Evolutionary conservation across 1,140 invertebrate genomes (phyloP).

Genomic region (Argopecten irradians): DNA sequence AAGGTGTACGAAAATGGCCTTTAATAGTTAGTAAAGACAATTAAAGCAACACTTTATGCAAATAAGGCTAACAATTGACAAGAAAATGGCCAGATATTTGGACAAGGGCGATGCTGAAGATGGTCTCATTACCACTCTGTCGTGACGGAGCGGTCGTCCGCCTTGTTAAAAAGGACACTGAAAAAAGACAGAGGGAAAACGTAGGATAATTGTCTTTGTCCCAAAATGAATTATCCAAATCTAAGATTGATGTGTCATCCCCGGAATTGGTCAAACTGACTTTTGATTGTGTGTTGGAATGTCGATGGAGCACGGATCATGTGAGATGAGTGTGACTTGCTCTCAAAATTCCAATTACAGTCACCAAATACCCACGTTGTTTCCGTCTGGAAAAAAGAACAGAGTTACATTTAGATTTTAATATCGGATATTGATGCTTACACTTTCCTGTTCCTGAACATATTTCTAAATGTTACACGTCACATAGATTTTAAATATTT

Average conservation of each 20-base stretch:
- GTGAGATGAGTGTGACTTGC: neutral
- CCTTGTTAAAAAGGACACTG: neutral
- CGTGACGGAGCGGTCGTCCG: neutral
- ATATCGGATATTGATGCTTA: too few relatives aligned
- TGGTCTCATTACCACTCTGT: neutral
- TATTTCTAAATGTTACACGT: too few relatives aligned
- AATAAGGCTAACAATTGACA: slow-evolving; percentile 9
- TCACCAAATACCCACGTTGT: too few relatives aligned
- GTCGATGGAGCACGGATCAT: neutral
- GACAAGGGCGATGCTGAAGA: neutral
- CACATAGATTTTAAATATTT: too few relatives aligned
- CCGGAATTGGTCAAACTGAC: neutral
- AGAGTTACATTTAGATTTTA: too few relatives aligned
- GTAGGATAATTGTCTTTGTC: neutral
- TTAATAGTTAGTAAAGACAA: neutral
- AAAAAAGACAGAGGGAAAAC: neutral
- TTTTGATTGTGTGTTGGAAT: slow-evolving; percentile 11
- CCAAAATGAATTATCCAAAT: neutral
- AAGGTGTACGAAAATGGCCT: neutral
- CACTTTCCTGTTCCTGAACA: too few relatives aligned
- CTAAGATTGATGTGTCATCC: neutral
- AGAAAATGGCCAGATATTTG: slow-evolving; percentile 3
- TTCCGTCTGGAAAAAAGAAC: too few relatives aligned
- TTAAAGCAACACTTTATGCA: slow-evolving; percentile 12
- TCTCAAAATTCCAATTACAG: neutral